Evolutionary conservation across 2,888 invertebrate genomes (phyloP), one percentile per base, ranked within the genome.

Genomic region (Hofmannophila pseudospretella): DNA sequence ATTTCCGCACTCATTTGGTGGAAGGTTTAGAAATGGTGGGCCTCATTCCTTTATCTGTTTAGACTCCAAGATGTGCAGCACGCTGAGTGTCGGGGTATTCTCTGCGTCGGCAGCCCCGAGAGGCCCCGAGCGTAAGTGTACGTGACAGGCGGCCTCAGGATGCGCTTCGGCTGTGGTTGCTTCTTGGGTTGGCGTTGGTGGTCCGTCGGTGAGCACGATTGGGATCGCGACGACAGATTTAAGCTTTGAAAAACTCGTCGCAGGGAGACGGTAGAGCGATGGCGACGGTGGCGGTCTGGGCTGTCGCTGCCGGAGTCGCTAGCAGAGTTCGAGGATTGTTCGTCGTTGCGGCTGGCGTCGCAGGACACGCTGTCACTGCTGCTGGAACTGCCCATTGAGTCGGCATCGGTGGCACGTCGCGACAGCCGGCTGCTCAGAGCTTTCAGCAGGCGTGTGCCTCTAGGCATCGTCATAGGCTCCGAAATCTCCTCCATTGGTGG

Each of bases 121-220:
- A 94, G 88, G 30, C 95, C 95, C 47, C 91, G 91, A 1, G 94
- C 92, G 70, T 95, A 95, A 5, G 93, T 93, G 70, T 95, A 94
- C 0, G 92, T 89, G 7, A 94, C 92, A 1, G 95, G 95, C 34
- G 93, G 89, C 25, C 95, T 88, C 5, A 95, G 85, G 44, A 95
- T 95, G 52, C 92, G 89, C 64, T 94, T 93, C 1, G 93, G 93
- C 39, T 90, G 89, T 23, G 82, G 75, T 58, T 90, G 91, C 52
- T 91, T 91, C 60, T 89, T 89, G 8, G 80, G 75, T 39, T 68
- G 75, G 7, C 85, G 68, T 39, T 68, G 75, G 7, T 85, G 68
- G 41, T 85, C 81, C 7, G 72, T 75, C 19, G 89, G 89, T 39
- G 88, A 90, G 67, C 89, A 89, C 29, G 92, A 92, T 34, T 90